phyloP scores from a whole-genome alignment of 2,888 invertebrate genomes.

The Drosophila anomalata region DNA sequence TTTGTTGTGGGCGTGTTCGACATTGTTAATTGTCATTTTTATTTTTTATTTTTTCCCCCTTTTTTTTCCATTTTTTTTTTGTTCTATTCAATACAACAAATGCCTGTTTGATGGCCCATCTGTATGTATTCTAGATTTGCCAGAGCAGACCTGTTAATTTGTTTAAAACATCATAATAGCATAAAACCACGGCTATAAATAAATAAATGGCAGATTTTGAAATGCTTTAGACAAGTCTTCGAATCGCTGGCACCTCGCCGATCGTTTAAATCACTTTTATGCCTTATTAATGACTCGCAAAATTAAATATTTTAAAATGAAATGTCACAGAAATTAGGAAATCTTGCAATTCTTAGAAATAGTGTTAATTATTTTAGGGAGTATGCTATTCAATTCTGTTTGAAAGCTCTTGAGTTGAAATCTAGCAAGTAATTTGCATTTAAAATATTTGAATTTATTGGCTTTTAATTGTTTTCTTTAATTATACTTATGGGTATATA shows the following conservation, averaged over 20 bases:
- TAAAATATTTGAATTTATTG: no score
- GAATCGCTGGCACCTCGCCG: neutral
- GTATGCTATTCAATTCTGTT: no score
- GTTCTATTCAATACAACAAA: constrained; percentile 6
- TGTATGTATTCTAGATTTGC: constrained; percentile 18
- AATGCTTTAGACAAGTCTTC: constrained; percentile 5
- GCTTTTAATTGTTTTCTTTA: no score
- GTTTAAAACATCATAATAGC: constrained; percentile 16
- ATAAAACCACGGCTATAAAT: constrained; percentile 30
- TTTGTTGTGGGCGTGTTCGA: constrained; percentile 55
- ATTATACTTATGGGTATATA: no score
- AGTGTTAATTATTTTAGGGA: no score
- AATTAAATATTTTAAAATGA: neutral
- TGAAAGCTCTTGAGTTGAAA: no score
- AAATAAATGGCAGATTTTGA: constrained; percentile 17
- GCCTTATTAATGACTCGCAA: constrained; percentile 1
- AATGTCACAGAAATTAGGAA: no score
- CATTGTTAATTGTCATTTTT: constrained; percentile 60
- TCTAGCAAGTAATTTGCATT: no score
- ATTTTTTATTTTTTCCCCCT: constrained; percentile 1
- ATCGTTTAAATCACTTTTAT: neutral
- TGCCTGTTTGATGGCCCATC: constrained; percentile 4
- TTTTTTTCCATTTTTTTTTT: constrained; percentile 30
- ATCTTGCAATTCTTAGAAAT: no score
- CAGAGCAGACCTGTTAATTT: constrained; percentile 32